Evolutionary conservation across 2,888 invertebrate species (phyloP).

Genomic region (Drosophila neotestacea): DNA sequence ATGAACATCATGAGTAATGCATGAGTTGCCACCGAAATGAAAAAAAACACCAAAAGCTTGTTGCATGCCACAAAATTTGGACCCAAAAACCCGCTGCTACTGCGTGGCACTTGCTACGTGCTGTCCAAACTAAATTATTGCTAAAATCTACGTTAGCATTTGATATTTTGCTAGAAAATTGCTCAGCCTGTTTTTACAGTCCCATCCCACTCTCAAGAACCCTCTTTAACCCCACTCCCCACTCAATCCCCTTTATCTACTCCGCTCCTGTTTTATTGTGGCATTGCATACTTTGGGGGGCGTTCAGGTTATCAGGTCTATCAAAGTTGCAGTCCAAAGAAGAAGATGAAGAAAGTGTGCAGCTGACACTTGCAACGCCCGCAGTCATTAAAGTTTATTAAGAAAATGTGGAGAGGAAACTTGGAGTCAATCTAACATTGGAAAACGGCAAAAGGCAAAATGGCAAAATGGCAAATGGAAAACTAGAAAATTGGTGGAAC

Average conservation of each 20-base stretch:
- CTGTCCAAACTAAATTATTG: conserved; percentile 75
- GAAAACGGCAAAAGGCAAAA: neutral
- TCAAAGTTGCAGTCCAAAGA: conserved; percentile 68
- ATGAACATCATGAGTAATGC: conserved; percentile 73
- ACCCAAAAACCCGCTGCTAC: conserved; percentile 10
- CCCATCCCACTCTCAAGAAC: neutral
- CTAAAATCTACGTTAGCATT: conserved; percentile 58
- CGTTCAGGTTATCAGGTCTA: conserved; percentile 60
- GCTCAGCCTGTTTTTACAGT: conserved; percentile 42
- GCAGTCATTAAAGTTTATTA: conserved; percentile 79
- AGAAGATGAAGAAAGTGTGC: conserved; percentile 27
- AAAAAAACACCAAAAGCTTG: conserved; percentile 37
- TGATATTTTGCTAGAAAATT: conserved; percentile 36
- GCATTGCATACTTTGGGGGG: conserved; percentile 63
- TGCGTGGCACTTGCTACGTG: conserved; percentile 70
- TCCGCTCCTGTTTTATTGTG: conserved; percentile 29
- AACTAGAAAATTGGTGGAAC: conserved; percentile 17
- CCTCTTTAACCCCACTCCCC: neutral
- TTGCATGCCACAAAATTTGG: conserved; percentile 50
- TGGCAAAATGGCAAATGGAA: neutral
- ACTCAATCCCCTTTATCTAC: neutral
- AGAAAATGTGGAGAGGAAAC: conserved; percentile 62
- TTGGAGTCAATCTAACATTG: conserved; percentile 48
- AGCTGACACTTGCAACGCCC: conserved; percentile 58
- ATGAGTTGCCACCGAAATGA: conserved; percentile 59